Base-by-base conservation (phyloP, 2,797 vertebrate species). In the Tiaroga cobitis region DNA sequence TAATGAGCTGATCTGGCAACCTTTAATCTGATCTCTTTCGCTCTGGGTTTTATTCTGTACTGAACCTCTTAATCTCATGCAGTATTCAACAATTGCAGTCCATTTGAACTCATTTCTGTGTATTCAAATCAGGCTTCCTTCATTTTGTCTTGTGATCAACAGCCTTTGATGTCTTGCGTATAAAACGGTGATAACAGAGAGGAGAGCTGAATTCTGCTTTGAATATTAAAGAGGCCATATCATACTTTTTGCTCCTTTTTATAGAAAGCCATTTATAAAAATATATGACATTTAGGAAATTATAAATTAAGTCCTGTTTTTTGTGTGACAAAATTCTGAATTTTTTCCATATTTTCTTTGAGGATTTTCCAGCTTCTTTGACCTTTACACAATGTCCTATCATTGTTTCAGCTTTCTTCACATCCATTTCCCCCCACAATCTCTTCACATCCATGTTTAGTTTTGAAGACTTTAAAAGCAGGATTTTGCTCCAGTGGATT, bases 1-100 rank as follows among this genome's bases (percentile, higher is more conserved):
- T 77, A 68, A 83, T 87, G 59, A 87, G 70, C 82, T 82, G 54
- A 78, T 78, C 77, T 73, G 68, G 74, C 74, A 59, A 78, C 37
- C 56, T 82, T 80, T 85, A 74, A 80, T 74, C 68, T 39, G 65
- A 65, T 73, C 56, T 39, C 43, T 73, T 68, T 49, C 8, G 2
- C 41, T 65, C 32, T 79, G 67, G 65, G 54, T 70, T 84, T 24
- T n/a, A 61, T 24, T 70, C 26, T 61, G 63, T 41, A n/a, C 39
- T 79, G 49, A 26, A 67, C 67, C 83, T 70, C 67, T 84, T 54
- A 78, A 41, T 70, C 26, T 59, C 49, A 78, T 49, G 75, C 65
- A 61, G n/a, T 65, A 84, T 78, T 70, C 13, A 43, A 78, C 65
- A 84, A 81, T 54, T 70, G 37, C 3, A 5, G 21, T 70, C 65